Conservation (phyloP, 2,888 invertebrate species). For the Rhogogaster chlorosoma region DNA sequence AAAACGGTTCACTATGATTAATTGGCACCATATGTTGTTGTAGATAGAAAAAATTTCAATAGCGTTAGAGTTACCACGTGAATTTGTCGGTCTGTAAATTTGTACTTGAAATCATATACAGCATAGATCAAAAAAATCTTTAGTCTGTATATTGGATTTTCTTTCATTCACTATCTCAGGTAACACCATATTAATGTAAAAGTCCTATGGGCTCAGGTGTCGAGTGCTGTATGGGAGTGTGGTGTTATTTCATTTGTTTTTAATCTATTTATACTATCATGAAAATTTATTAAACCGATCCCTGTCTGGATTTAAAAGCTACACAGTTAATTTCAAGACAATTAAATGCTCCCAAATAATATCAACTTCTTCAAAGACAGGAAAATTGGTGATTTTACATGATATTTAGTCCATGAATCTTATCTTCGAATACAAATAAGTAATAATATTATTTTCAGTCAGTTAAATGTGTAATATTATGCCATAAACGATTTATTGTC, state of each 20-base stretch:
- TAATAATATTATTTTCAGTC: neutral
- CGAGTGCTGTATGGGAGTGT: neutral
- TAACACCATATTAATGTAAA: constrained; percentile 25
- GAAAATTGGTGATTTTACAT: neutral
- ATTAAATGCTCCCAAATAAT: neutral
- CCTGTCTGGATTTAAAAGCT: neutral
- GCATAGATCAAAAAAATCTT: neutral
- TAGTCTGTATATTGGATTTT: neutral
- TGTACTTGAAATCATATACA: neutral
- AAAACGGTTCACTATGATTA: neutral
- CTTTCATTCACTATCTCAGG: neutral
- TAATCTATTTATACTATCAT: neutral
- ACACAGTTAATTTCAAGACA: neutral
- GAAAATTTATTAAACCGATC: neutral
- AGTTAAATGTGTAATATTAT: neutral
- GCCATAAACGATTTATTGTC: neutral
- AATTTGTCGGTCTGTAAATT: neutral
- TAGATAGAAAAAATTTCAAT: neutral
- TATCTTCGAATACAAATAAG: neutral
- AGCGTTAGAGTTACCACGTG: neutral
- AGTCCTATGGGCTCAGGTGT: constrained; percentile 15
- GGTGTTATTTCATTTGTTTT: neutral
- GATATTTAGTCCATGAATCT: neutral
- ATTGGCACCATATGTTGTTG: constrained; percentile 9
- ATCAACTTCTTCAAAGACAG: neutral